A percentile compares a stretch with the other conserved stretches of the same genome.
These are phyloP conservation scores for Anolis carolinensis DNA, from an alignment of 2,113 vertebrate species.

Conservation along the genomic window DNA sequence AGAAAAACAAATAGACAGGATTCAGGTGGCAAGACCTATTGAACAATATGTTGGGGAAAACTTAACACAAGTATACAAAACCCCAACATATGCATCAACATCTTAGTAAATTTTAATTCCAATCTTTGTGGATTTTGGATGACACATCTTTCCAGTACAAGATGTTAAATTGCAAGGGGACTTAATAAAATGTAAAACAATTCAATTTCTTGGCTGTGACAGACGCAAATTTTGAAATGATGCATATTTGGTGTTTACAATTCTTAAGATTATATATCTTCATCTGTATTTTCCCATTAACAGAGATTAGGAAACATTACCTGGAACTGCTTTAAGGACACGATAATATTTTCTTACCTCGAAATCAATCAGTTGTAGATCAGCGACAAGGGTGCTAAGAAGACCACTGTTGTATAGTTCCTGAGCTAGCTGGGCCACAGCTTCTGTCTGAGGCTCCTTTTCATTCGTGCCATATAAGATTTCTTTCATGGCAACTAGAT, in stretches of 20 bases:
- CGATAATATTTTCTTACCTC: slow-evolving; percentile 79
- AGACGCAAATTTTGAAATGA: not conserved
- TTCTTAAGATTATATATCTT: not conserved
- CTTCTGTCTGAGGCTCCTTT: slow-evolving; percentile 92
- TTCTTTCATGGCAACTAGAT: slow-evolving; percentile 95
- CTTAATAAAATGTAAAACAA: not conserved
- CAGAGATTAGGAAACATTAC: not conserved
- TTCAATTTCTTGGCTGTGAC: not conserved
- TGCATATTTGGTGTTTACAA: slow-evolving; percentile 2
- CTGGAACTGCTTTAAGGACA: not conserved
- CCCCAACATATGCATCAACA: no score
- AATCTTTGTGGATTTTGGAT: not conserved
- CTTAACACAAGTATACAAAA: not conserved
- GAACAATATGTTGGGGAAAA: not conserved
- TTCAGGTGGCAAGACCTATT: no score
- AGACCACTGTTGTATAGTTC: slow-evolving; percentile 95
- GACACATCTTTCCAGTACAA: not conserved
- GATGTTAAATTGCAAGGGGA: not conserved
- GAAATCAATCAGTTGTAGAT: slow-evolving; percentile 94
- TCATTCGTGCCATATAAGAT: slow-evolving; percentile 94
- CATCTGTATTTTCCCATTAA: not conserved
- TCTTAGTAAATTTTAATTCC: not conserved
- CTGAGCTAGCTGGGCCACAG: slow-evolving; percentile 93
- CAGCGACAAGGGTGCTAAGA: slow-evolving; percentile 88
- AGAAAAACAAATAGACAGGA: no score